These are phyloP conservation scores for Hypothenemus hampei DNA, from an alignment of 1,140 invertebrate species.

Conservation along the genomic window DNA sequence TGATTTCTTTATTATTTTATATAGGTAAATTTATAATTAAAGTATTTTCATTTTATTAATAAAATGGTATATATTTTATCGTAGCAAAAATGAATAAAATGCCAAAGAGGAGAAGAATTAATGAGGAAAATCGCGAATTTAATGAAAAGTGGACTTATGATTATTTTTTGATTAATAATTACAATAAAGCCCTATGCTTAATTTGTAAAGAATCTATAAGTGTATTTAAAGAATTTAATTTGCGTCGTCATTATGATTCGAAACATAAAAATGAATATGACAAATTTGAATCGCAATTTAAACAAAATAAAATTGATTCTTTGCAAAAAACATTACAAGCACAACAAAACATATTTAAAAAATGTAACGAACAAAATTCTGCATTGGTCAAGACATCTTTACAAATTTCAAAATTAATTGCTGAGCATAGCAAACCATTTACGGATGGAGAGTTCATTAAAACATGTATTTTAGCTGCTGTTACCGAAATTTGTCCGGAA, in stretches of 20 bases:
- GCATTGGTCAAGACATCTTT: constrained; percentile 14
- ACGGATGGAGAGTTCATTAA: constrained; percentile 28
- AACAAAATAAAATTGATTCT: constrained; percentile 9
- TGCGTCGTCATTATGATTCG: constrained; percentile 22
- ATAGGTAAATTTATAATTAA: no score
- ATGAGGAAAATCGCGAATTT: no score
- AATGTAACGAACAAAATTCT: constrained; percentile 7
- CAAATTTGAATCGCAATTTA: not conserved
- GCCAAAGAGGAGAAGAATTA: no score
- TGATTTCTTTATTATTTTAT: no score
- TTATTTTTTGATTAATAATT: no score
- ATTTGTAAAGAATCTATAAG: constrained; percentile 26
- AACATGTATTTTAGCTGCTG: constrained; percentile 24
- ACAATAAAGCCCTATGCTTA: constrained; percentile 22
- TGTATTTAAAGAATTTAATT: constrained; percentile 27
- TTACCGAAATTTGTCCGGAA: constrained; percentile 16
- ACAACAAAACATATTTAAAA: constrained; percentile 9
- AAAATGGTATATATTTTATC: no score
- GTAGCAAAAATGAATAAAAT: no score
- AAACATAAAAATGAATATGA: constrained; percentile 9
- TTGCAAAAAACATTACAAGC: constrained; percentile 4
- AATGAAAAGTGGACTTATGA: no score
- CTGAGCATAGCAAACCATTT: constrained; percentile 25
- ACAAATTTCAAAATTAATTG: constrained; percentile 29
- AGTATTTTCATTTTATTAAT: no score